Evolutionary conservation across 2,888 invertebrate species (phyloP).

Genomic region (Pherbina coryleti): DNA sequence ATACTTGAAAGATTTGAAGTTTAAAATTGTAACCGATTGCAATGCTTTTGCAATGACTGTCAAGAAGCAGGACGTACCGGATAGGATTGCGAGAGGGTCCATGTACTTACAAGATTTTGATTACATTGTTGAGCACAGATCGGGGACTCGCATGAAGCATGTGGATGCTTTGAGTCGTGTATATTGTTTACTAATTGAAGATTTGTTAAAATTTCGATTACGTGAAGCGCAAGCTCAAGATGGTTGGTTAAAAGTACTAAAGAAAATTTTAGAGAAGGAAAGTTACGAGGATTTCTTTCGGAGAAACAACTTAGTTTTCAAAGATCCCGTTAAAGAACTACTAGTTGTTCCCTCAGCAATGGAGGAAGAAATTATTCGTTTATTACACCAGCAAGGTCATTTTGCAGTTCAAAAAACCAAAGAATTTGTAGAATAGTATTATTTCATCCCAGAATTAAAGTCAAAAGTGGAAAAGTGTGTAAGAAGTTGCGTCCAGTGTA

Average conservation of each 20-base stretch:
- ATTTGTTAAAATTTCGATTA: too few relatives aligned
- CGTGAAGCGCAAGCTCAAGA: neutral
- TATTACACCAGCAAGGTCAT: neutral
- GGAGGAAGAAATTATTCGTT: neutral
- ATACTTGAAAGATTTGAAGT: too few relatives aligned
- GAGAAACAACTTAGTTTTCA: neutral
- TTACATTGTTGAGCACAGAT: neutral
- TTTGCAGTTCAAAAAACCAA: neutral
- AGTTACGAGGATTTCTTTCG: neutral
- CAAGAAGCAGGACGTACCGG: neutral
- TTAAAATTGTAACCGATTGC: too few relatives aligned
- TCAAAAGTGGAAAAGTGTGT: neutral
- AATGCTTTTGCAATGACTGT: too few relatives aligned
- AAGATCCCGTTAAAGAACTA: neutral
- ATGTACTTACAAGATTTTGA: too few relatives aligned
- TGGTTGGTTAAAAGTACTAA: neutral
- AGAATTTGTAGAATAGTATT: neutral
- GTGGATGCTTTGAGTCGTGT: too few relatives aligned
- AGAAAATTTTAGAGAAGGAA: neutral
- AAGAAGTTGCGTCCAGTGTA: neutral
- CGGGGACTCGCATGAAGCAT: neutral
- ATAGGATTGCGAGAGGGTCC: neutral
- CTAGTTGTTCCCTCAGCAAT: neutral
- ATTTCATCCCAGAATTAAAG: neutral
- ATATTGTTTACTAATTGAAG: conserved; percentile 20